Evolutionary conservation across 2,888 invertebrate genomes (phyloP).

Genomic region (Raillietiella orientalis): DNA sequence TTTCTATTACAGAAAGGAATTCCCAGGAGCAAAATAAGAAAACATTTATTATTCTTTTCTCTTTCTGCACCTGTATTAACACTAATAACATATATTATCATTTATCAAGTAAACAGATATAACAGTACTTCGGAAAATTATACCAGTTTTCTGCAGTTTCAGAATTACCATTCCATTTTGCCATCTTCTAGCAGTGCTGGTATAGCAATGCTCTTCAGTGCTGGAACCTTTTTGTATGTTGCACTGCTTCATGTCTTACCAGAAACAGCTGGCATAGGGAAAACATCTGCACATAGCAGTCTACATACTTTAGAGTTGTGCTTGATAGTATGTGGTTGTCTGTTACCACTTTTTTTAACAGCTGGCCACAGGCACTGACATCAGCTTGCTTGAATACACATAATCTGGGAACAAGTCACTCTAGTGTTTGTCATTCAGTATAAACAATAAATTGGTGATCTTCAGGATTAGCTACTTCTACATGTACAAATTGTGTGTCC

Average conservation of each 20-base stretch:
- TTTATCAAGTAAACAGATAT: slow-evolving; percentile 25
- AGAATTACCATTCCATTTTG: slow-evolving; percentile 66
- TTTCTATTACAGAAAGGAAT: slow-evolving; percentile 81
- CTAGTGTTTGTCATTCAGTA: slow-evolving; percentile 29
- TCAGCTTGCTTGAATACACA: too few relatives aligned
- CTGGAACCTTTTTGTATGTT: slow-evolving; percentile 93
- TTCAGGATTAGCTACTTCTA: slow-evolving; percentile 34
- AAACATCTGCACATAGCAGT: too few relatives aligned
- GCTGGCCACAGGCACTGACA: slow-evolving; percentile 15
- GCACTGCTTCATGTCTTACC: slow-evolving; percentile 95
- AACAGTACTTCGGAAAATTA: too few relatives aligned
- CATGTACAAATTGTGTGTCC: slow-evolving; percentile 31
- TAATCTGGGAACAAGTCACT: too few relatives aligned
- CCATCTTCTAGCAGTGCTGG: slow-evolving; percentile 74
- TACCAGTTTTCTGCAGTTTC: too few relatives aligned
- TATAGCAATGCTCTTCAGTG: slow-evolving; percentile 92
- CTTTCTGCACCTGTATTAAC: slow-evolving; percentile 67
- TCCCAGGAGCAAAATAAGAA: slow-evolving; percentile 52
- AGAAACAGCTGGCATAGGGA: slow-evolving; percentile 32
- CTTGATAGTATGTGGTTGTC: slow-evolving; percentile 49
- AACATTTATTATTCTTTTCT: slow-evolving; percentile 69
- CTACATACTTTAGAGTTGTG: slow-evolving; percentile 30
- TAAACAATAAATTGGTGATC: slow-evolving; percentile 56
- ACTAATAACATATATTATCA: slow-evolving; percentile 63
- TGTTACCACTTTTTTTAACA: slow-evolving; percentile 61